Base-by-base conservation (phyloP, 2,888 invertebrate species). In the Xanthia togata region DNA sequence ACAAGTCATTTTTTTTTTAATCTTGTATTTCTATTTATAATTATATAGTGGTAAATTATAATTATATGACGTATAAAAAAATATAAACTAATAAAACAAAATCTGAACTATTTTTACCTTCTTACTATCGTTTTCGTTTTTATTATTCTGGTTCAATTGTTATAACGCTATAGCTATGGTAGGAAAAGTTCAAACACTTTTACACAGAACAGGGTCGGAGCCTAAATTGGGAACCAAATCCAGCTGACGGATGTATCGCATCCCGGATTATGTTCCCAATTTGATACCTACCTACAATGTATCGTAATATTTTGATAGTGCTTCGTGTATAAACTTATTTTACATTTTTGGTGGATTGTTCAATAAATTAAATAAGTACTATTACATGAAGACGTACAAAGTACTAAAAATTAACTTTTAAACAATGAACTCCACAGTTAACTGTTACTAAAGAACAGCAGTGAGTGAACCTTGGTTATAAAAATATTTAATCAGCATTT, bases 161-260 rank as follows among this genome's bases (percentile, higher is more conserved):
- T 53, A 44, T 31, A 55, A 44, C 35, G 44, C 9, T 9, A 57
- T 9, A 14, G 8, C 5, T 71, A 9, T 8, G 53, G 26, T 60
- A 26, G 17, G 14, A 63, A 38, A 74, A 76, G 26, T 68, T 78
- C 76, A 68, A 76, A 78, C 41, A 47, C 62, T 73, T 57, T 44
- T 44, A 60, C 44, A 81, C 60, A 47, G 26, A 47, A 73, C 35
- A 73, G 38, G 62, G 77, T 20, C 35, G n/a, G n/a, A 73, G 38
- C 73, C 73, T 17, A 81, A 81, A 77, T 81, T 81, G 81, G 62
- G 38, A 63, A 77, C 81, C 11, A 80, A 73, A 81, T 74, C 75
- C 81, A 62, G 23, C 47, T 81, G 47, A 62, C 41, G 77, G 47
- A 78, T 74, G 74, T 81, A 73, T 74, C 65, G 76, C 38, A 65